phyloP scores from a whole-genome alignment of 2,888 invertebrate species.

The Liodrosophila aerea region DNA sequence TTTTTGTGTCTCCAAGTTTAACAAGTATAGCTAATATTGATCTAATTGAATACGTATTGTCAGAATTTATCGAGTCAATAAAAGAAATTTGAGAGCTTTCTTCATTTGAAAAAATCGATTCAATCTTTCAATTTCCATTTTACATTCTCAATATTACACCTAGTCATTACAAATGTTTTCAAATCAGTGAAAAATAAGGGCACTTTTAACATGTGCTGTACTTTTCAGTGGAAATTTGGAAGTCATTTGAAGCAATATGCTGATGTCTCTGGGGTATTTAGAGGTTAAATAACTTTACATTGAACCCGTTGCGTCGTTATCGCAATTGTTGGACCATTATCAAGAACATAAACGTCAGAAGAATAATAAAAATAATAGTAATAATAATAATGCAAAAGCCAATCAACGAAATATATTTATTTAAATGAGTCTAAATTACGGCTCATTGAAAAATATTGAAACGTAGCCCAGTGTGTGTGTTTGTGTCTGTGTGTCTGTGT shows the following conservation, averaged over 20 bases:
- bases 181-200: too few relatives aligned
- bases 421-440: conserved; percentile 81
- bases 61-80: too few relatives aligned
- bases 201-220: background rate
- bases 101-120: too few relatives aligned
- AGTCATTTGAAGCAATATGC: conserved; percentile 44
- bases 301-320: conserved; percentile 74
- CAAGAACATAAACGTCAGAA: conserved; percentile 39
- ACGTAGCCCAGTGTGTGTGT: conserved; percentile 13
- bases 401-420: conserved; percentile 78
- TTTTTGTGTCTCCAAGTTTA: too few relatives aligned
- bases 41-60: too few relatives aligned
- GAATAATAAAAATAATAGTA: conserved; percentile 37
- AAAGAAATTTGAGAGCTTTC: too few relatives aligned
- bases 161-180: background rate
- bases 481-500: conserved; percentile 2
- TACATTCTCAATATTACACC: too few relatives aligned
- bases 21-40: too few relatives aligned
- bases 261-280: conserved; percentile 69
- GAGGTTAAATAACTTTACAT: conserved; percentile 81
- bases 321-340: conserved; percentile 59
- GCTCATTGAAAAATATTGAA: conserved; percentile 78
- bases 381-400: conserved; percentile 65
- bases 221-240: conserved; percentile 8
- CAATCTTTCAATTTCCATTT: too few relatives aligned